Evolutionary conservation across 2,797 vertebrate species (phyloP).

Genomic region (Ispidina lecontei): DNA sequence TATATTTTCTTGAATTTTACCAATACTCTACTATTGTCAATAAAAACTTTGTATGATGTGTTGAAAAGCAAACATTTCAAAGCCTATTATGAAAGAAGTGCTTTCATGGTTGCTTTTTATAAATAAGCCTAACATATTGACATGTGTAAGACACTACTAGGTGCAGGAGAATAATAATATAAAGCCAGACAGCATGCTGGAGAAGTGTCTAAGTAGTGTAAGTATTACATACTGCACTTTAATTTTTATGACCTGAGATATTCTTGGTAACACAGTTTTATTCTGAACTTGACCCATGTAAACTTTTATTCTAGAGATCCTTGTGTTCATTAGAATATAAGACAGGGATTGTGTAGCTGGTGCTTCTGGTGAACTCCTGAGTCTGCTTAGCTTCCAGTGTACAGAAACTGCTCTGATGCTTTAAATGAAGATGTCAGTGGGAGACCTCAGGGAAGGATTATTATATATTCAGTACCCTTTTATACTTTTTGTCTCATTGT

Average conservation of each 20-base stretch:
- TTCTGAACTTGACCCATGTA: background rate
- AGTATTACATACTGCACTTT: background rate
- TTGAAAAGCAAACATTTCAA: background rate
- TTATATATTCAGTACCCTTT: background rate
- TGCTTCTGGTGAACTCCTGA: background rate
- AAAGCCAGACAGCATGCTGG: background rate
- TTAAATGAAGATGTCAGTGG: background rate
- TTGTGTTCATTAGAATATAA: background rate
- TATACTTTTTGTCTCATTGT: background rate
- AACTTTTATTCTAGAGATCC: background rate
- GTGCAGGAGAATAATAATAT: background rate
- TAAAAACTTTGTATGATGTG: background rate
- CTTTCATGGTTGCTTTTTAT: background rate
- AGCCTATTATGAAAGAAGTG: background rate
- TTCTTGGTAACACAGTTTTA: background rate
- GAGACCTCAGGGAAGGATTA: background rate
- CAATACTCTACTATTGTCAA: background rate
- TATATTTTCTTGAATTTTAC: background rate
- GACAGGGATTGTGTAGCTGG: background rate
- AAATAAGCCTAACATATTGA: background rate
- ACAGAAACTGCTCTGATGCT: background rate
- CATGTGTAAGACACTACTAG: background rate
- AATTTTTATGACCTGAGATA: background rate
- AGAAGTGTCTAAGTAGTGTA: background rate
- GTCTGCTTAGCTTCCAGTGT: background rate